Evolutionary conservation across 2,113 vertebrate species (phyloP).

Genomic region (Solenodon paradoxus): DNA sequence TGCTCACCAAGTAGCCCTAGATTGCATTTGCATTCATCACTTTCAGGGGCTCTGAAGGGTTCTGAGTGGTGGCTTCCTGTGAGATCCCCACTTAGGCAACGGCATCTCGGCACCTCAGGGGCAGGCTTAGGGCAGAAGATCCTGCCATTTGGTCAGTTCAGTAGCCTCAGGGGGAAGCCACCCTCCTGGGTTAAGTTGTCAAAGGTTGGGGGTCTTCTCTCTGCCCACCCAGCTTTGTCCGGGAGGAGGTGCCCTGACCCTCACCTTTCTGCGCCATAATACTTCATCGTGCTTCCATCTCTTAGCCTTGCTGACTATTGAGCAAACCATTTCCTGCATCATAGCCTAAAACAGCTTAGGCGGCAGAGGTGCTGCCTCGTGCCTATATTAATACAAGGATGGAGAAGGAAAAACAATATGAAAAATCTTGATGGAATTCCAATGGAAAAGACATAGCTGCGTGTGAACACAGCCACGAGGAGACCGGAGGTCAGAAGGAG

Average conservation of each 20-base stretch:
- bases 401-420: neutral
- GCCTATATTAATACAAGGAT: conserved; percentile 33
- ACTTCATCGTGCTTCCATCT: neutral
- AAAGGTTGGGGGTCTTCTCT: neutral
- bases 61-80: neutral
- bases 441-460: neutral
- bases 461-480: neutral
- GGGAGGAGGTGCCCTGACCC: neutral
- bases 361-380: conserved; percentile 15
- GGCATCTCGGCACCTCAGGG: no score
- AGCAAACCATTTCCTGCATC: conserved; percentile 38
- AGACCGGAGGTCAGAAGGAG: neutral
- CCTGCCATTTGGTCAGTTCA: neutral
- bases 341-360: conserved; percentile 52
- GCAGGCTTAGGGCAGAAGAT: neutral
- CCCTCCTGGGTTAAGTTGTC: neutral
- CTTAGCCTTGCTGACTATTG: neutral
- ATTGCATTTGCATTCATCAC: conserved; percentile 60
- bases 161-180: neutral
- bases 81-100: conserved; percentile 5
- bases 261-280: neutral
- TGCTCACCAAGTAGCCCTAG: conserved; percentile 62
- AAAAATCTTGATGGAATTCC: neutral
- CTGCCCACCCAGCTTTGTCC: neutral
- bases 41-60: conserved; percentile 30